Evolutionary conservation across 2,797 vertebrate genomes (phyloP).

Genomic region (Betta splendens): DNA sequence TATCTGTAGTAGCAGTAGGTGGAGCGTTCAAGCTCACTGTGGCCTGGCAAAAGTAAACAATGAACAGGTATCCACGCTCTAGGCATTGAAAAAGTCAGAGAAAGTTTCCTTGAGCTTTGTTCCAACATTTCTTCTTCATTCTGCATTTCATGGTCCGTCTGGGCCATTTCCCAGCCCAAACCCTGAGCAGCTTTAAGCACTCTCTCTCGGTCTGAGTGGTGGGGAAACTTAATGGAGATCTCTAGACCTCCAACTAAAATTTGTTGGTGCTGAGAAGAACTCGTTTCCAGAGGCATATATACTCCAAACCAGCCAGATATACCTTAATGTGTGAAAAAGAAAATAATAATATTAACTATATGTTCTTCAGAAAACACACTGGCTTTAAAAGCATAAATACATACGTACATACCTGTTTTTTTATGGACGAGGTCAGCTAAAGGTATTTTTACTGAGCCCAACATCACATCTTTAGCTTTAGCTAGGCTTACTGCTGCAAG

Average conservation of each 20-base stretch:
- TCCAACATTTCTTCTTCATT: constrained; percentile 58
- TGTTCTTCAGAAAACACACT: background rate
- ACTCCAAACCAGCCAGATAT: constrained; percentile 94
- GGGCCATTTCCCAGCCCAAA: constrained; percentile 82
- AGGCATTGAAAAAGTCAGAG: constrained; percentile 83
- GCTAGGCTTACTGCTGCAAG: constrained; percentile 33
- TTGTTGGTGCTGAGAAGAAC: constrained; percentile 62
- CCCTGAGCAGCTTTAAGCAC: constrained; percentile 84
- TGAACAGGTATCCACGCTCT: constrained; percentile 88
- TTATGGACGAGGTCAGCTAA: constrained; percentile 77
- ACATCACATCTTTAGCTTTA: constrained; percentile 65
- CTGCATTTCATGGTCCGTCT: constrained; percentile 25
- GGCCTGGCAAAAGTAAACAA: constrained; percentile 85
- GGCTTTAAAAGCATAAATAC: background rate
- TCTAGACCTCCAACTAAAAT: constrained; percentile 89
- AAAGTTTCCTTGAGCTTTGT: constrained; percentile 37
- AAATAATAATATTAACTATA: constrained; percentile 1
- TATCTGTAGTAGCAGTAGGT: constrained; percentile 93
- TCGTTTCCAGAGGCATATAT: constrained; percentile 63
- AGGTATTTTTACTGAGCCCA: constrained; percentile 78
- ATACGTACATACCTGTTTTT: constrained; percentile 79
- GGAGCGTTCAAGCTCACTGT: constrained; percentile 77
- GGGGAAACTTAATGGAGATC: constrained; percentile 86
- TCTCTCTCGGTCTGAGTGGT: constrained; percentile 84
- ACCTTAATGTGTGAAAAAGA: constrained; percentile 72